Evolutionary conservation across 2,113 vertebrate species (phyloP).

Genomic region (Gopherus flavomarginatus): DNA sequence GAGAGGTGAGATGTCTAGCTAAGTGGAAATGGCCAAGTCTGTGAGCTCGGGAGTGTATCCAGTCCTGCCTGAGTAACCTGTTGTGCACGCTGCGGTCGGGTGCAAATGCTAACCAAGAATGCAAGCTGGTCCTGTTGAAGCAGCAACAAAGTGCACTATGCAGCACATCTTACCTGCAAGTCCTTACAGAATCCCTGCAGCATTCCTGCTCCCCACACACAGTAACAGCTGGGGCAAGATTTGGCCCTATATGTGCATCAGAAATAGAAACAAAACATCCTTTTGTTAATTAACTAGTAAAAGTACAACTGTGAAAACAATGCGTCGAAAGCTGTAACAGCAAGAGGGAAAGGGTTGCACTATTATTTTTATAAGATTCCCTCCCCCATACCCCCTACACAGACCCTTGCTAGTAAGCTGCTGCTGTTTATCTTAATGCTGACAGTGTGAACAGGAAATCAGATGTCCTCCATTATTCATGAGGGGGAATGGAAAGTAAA

Average conservation of each 20-base stretch:
- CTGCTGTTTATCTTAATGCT: slow-evolving; percentile 22
- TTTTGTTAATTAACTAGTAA: not conserved
- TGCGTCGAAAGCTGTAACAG: not conserved
- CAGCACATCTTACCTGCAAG: not conserved
- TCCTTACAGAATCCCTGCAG: not conserved
- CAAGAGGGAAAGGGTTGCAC: not conserved
- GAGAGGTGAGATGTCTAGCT: not conserved
- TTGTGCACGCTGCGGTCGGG: not conserved
- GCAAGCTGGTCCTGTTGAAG: not conserved
- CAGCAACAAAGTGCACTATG: not conserved
- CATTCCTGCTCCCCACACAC: not conserved
- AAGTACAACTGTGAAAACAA: not conserved
- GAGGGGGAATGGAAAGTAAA: slow-evolving; percentile 19
- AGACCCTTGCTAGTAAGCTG: not conserved
- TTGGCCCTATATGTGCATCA: not conserved
- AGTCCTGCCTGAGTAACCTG: not conserved
- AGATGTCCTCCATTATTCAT: slow-evolving; percentile 39
- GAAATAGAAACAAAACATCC: not conserved
- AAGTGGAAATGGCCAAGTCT: not conserved
- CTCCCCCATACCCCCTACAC: not conserved
- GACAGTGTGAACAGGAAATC: slow-evolving; percentile 10
- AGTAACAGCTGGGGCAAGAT: not conserved
- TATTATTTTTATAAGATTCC: not conserved
- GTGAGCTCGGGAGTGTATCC: no score
- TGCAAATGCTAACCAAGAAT: not conserved